Evolutionary conservation across 2,888 invertebrate species (phyloP).

Genomic region (Patella ulyssiponensis): DNA sequence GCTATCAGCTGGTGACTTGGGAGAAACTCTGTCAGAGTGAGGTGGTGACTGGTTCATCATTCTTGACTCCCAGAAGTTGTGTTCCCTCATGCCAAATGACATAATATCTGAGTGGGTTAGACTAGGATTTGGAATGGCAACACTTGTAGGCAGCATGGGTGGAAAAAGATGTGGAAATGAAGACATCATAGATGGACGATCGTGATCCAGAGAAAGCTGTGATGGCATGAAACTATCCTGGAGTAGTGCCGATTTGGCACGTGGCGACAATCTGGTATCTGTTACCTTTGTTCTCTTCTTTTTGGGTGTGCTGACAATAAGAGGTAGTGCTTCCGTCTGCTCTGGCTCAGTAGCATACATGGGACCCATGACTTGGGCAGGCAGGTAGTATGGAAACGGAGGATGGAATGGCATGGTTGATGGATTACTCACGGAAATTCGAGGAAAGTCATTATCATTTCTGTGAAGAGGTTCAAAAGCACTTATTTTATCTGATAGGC

Average conservation of each 20-base stretch:
- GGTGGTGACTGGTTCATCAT: slow-evolving; percentile 55
- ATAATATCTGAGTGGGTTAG: slow-evolving; percentile 77
- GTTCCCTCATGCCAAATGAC: slow-evolving; percentile 72
- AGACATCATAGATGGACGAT: slow-evolving; percentile 29
- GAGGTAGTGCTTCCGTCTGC: slow-evolving; percentile 85
- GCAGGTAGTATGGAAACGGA: slow-evolving; percentile 79
- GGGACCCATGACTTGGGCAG: slow-evolving; percentile 52
- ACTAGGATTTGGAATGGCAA: slow-evolving; percentile 96
- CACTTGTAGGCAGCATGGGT: slow-evolving; percentile 91
- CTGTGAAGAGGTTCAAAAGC: slow-evolving; percentile 57
- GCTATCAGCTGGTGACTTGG: slow-evolving; percentile 54
- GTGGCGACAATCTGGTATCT: slow-evolving; percentile 70
- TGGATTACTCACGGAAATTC: slow-evolving; percentile 62
- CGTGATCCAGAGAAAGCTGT: slow-evolving; percentile 48
- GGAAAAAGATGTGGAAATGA: slow-evolving; percentile 85
- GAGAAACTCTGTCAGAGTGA: slow-evolving; percentile 55
- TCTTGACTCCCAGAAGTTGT: slow-evolving; percentile 39
- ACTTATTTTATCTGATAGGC: slow-evolving; percentile 50
- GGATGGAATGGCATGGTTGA: slow-evolving; percentile 66
- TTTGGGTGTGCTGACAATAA: slow-evolving; percentile 96
- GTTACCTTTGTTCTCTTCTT: slow-evolving; percentile 97
- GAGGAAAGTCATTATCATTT: slow-evolving; percentile 48
- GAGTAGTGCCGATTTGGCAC: slow-evolving; percentile 63
- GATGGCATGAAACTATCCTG: slow-evolving; percentile 57
- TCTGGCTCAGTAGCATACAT: slow-evolving; percentile 64